These are phyloP conservation scores for Choreutis nemorana DNA, from an alignment of 2,888 invertebrate genomes.

Conservation along the genomic window DNA sequence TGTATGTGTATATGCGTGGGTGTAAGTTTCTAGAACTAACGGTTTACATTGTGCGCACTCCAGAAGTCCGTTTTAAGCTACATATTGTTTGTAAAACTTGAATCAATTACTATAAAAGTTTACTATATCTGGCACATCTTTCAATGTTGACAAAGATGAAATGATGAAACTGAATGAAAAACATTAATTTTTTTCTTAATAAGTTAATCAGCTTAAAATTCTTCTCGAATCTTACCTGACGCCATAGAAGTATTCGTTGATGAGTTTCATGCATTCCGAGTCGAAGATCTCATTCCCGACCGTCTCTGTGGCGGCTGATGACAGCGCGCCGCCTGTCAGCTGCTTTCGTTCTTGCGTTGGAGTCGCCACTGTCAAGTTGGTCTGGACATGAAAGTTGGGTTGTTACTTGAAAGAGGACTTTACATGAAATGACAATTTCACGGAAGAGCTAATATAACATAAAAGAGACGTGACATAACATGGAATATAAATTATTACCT, in stretches of 20 bases:
- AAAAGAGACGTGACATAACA: too few relatives aligned
- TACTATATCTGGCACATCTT: not conserved
- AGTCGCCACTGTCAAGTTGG: conserved; percentile 70
- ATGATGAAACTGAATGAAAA: not conserved
- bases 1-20: too few relatives aligned
- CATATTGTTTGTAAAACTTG: too few relatives aligned
- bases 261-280: conserved; percentile 84
- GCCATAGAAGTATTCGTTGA: conserved; percentile 98
- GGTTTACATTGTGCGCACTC: too few relatives aligned
- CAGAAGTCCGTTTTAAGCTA: too few relatives aligned
- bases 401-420: too few relatives aligned
- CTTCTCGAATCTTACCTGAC: conserved; percentile 38
- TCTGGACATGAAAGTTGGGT: conserved; percentile 27
- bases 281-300: conserved; percentile 90
- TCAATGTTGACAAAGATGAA: conserved; percentile 1
- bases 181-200: not conserved
- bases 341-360: conserved; percentile 75
- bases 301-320: conserved; percentile 77
- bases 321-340: conserved; percentile 73
- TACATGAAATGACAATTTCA: too few relatives aligned
- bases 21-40: too few relatives aligned
- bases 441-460: too few relatives aligned
- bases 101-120: too few relatives aligned
- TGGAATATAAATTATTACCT: too few relatives aligned
- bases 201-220: conserved; percentile 4